Percentiles rank a stretch among this genome's conserved stretches.
These are phyloP conservation scores for Glyphotaelius pellucidus DNA, from an alignment of 2,888 invertebrate species.

Conservation along the genomic window DNA sequence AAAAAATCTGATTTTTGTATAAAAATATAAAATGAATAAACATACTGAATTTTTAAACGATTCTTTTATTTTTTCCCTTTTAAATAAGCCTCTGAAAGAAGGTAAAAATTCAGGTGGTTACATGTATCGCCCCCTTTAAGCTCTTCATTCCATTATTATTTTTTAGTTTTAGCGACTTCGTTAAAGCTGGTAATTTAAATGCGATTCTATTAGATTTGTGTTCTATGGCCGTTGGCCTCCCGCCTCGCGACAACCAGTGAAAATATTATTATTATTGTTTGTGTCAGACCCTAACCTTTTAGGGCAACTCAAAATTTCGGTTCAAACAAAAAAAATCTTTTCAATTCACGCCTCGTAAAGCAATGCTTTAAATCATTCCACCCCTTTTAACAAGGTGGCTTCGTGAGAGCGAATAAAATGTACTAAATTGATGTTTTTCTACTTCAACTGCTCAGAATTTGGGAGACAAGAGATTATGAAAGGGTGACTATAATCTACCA, in stretches of 20 bases:
- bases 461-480: slow-evolving; percentile 1
- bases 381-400: slow-evolving; percentile 20
- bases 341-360: not conserved
- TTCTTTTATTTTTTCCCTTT: too few relatives aligned
- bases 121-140: too few relatives aligned
- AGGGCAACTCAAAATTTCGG: slow-evolving; percentile 3
- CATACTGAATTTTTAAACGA: too few relatives aligned
- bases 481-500: not conserved
- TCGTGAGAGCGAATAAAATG: slow-evolving; percentile 58
- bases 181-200: not conserved
- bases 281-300: not conserved
- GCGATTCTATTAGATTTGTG: not conserved
- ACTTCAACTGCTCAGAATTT: slow-evolving; percentile 44
- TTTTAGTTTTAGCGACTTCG: not conserved
- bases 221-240: not conserved
- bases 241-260: slow-evolving; percentile 35
- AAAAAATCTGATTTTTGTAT: too few relatives aligned
- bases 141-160: too few relatives aligned
- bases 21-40: too few relatives aligned
- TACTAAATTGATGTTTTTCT: slow-evolving; percentile 60
- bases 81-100: too few relatives aligned
- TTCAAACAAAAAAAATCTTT: not conserved
- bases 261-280: slow-evolving; percentile 46
- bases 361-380: not conserved
- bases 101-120: too few relatives aligned